These are phyloP conservation scores for Bilobella aurantiaca DNA, from an alignment of 1,140 invertebrate genomes.

Conservation along the genomic window DNA sequence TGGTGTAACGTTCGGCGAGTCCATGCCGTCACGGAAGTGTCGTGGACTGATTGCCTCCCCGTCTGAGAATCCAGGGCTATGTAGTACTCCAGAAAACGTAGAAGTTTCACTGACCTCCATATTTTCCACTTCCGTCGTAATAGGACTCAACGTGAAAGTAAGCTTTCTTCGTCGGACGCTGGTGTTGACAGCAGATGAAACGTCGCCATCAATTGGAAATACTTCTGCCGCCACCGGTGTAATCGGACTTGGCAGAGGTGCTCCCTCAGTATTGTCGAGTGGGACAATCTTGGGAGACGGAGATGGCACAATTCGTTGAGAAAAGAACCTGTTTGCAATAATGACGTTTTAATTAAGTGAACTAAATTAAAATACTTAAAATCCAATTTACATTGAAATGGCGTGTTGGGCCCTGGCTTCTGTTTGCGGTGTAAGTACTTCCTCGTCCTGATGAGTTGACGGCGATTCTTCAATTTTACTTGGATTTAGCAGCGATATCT, in stretches of 20 bases:
- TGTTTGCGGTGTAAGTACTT: neutral
- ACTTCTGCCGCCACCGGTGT: neutral
- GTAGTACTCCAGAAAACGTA: neutral
- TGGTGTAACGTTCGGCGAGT: neutral
- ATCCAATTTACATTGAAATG: neutral
- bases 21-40: neutral
- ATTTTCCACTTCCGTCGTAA: neutral
- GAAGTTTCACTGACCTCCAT: neutral
- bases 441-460: conserved; percentile 19
- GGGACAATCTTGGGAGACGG: neutral
- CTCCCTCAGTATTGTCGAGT: neutral
- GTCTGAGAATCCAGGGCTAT: neutral
- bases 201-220: neutral
- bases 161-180: neutral
- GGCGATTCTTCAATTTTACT: conserved; percentile 20
- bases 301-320: neutral
- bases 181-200: neutral
- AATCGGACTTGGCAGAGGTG: too few species aligned
- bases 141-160: neutral
- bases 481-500: conserved; percentile 18
- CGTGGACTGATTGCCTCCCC: neutral
- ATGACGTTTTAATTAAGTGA: neutral
- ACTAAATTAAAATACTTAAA: neutral
- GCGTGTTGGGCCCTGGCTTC: conserved; percentile 15
- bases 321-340: conserved; percentile 8